Conservation (phyloP, 2,888 invertebrate species). For the Blera fallax region DNA sequence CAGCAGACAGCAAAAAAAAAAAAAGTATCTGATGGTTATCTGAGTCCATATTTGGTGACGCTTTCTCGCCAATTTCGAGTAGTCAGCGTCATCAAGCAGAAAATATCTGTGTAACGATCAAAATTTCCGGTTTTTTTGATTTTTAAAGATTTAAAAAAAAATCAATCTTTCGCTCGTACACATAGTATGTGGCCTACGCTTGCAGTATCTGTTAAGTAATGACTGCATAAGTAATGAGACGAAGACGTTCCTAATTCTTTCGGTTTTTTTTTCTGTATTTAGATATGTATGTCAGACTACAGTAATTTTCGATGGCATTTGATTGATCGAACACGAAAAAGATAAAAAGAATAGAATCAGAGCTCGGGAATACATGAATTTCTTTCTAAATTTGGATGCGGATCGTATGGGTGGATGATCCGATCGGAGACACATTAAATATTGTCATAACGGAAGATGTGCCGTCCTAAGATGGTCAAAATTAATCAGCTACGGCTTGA, state of each 20-base stretch:
- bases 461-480: neutral
- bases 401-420: conserved; percentile 4
- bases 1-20: too few relatives aligned
- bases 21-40: conserved; percentile 4
- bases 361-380: neutral
- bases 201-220: neutral
- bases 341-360: neutral
- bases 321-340: neutral
- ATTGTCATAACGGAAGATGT: conserved; percentile 2
- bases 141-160: neutral
- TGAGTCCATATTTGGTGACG: conserved; percentile 35
- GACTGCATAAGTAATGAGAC: neutral
- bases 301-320: neutral
- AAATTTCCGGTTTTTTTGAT: conserved; percentile 11
- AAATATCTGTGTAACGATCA: neutral
- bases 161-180: neutral
- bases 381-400: neutral
- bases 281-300: neutral
- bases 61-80: conserved; percentile 18
- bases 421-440: neutral
- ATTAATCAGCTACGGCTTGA: neutral
- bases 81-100: too few relatives aligned
- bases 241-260: neutral
- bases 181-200: neutral
- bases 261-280: neutral